Evolutionary conservation across 1,140 invertebrate genomes (phyloP).

Genomic region (Bombus vancouverensis): DNA sequence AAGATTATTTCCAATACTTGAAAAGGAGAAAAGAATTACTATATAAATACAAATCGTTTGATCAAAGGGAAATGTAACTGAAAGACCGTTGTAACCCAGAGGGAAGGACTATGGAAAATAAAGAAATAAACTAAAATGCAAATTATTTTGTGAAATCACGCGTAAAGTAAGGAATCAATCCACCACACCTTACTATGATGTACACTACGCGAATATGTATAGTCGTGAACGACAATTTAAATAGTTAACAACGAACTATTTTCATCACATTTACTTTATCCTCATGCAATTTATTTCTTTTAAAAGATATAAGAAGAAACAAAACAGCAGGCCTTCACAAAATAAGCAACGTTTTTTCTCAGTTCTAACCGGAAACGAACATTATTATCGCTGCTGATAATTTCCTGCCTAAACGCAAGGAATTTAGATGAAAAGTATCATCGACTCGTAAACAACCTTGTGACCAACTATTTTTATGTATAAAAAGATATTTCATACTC

Average conservation of each 20-base stretch:
- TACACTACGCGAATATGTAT: neutral
- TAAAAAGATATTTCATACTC: neutral
- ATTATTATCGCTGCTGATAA: neutral
- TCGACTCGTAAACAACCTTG: neutral
- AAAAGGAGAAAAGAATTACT: neutral
- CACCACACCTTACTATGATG: conserved; percentile 3
- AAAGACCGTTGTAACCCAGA: no score
- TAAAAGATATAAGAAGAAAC: neutral
- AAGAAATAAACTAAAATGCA: neutral
- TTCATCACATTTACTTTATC: neutral
- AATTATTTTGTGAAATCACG: conserved; percentile 12
- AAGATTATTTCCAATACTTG: neutral
- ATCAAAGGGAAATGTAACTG: no score
- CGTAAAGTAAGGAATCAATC: neutral
- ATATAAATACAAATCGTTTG: no score
- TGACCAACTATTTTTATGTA: neutral
- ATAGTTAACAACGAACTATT: neutral
- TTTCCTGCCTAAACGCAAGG: neutral
- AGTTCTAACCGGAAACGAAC: neutral
- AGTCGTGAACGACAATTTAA: conserved; percentile 16
- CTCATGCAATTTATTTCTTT: neutral
- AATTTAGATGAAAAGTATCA: neutral
- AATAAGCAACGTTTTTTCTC: neutral
- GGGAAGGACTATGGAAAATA: neutral
- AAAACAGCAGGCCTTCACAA: neutral